Evolutionary conservation across 2,888 invertebrate species (phyloP), one percentile per base, ranked within the genome.

Genomic region (Cheiracanthium punctorium): DNA sequence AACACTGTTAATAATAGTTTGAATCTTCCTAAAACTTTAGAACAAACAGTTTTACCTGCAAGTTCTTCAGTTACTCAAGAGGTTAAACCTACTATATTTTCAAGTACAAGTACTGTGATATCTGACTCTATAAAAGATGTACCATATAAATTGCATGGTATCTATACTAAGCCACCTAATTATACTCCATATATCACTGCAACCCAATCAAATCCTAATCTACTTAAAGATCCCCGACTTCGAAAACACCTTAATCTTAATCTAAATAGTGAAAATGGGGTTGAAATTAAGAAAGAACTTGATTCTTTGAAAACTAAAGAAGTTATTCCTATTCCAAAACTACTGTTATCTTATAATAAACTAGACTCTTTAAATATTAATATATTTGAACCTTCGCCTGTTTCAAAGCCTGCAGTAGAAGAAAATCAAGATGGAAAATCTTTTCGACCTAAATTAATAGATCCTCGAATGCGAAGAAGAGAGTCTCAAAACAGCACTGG

Each of bases 201-300:
- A 12, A 89, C 82, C 69, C 88, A 89, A 30, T 84, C 88, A 24
- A 90, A 90, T 80, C 90, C 90, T 58, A 90, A 90, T 80, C 88
- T 91, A 79, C 90, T 91, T 65, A 91, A 91, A 89, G 92, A 92
- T 89, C 92, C 92, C 1, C 89, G 92, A 33, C 90, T 91, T 84
- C 91, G 91, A 81, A 90, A 91, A 74, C 84, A 84, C 30, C 29
- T 88, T 0, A 48, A 43, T 8, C 75, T 33, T 30, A 14, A n/a
- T 29, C 29, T n/a, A 30, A 70, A 24, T 30, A 58, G n/a, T 32
- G 74, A 84, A 7, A 24, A 67, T 48, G 29, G 33, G 10, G 24
- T 73, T 24, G 72, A 67, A 32, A 77, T 43, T 37, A 77, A 48
- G n/a, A 72, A 71, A n/a, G 82, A 65, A 2, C 1, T 12, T 29